Evolutionary conservation across 1,140 invertebrate genomes (phyloP).

Genomic region (Drosophila punjabiensis): DNA sequence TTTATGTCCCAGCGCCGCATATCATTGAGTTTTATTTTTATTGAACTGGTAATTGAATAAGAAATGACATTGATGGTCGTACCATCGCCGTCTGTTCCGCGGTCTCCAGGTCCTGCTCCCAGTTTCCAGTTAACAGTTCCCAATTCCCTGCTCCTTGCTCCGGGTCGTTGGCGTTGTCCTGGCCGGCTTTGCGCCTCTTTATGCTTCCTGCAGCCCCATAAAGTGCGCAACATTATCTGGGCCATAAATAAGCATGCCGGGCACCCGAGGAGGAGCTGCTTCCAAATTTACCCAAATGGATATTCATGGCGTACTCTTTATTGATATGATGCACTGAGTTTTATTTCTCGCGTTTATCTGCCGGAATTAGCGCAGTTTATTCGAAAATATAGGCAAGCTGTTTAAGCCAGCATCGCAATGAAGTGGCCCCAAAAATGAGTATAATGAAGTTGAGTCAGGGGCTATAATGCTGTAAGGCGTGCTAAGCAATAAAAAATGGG

Average conservation of each 20-base stretch:
- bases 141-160: neutral
- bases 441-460: neutral
- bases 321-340: constrained; percentile 58
- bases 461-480: neutral
- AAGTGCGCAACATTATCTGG: constrained; percentile 58
- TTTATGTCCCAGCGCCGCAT: constrained; percentile 66
- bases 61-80: constrained; percentile 74
- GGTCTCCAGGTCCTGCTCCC: constrained; percentile 9
- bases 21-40: constrained; percentile 80
- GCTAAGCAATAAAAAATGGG: neutral
- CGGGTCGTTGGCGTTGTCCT: constrained; percentile 4
- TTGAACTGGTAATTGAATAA: constrained; percentile 81
- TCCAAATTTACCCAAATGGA: constrained; percentile 61
- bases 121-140: constrained; percentile 16
- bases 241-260: constrained; percentile 58
- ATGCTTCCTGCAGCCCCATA: constrained; percentile 57
- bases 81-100: constrained; percentile 18
- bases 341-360: constrained; percentile 38
- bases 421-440: neutral
- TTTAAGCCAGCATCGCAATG: neutral
- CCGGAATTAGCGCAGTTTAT: constrained; percentile 38
- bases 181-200: constrained; percentile 62
- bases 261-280: constrained; percentile 34
- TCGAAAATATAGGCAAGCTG: constrained; percentile 2
- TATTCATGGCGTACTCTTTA: constrained; percentile 64